Evolutionary conservation across 2,888 invertebrate species (phyloP), one percentile per base, ranked within the genome.

Genomic region (Volucella inanis): DNA sequence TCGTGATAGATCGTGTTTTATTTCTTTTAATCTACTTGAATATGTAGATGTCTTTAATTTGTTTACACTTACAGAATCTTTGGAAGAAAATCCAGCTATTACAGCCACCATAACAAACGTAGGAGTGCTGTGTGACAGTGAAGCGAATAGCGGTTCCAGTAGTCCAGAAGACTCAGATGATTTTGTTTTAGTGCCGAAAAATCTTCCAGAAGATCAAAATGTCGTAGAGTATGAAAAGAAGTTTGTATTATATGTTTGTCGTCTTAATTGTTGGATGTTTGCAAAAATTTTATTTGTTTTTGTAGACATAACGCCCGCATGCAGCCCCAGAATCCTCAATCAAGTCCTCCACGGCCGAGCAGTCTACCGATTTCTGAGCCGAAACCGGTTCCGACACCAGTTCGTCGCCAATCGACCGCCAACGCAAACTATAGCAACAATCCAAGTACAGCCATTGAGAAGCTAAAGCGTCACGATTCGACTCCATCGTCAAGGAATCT

Each of bases 151-250:
- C 84, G 93, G 93, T 89, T 93, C 93, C 14, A 94, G 94, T 90
- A 95, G 95, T 89, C 95, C 95, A 87, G 96, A 96, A 91, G 93
- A 93, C 88, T 93, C 93, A 3, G 96, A 96, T 92, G 96, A 96
- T 93, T 97, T 96, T 93, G 97, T 97, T 89, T 93, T 97, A 91
- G 96, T 97, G 89, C 95, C 96, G 86, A 93, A 94, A 87, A 95
- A 94, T 91, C 91, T 94, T 88, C 94, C 95, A 79, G 93, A 93
- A 87, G 95, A 95, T 90, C 94, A 94, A 77, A 89, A 89, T 87
- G 88, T 90, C 76, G 87, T 90, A 72, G 90, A 90, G 62, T 90
- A 90, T 88, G 91, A 91, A 88, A 90, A 89, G 77, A 90, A 89
- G 91, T 91, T 88, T 87, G 89, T 79, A 22, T 50, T 18, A 1